Evolutionary conservation across 2,113 vertebrate species (phyloP).

Genomic region (Catharus fuscescens): DNA sequence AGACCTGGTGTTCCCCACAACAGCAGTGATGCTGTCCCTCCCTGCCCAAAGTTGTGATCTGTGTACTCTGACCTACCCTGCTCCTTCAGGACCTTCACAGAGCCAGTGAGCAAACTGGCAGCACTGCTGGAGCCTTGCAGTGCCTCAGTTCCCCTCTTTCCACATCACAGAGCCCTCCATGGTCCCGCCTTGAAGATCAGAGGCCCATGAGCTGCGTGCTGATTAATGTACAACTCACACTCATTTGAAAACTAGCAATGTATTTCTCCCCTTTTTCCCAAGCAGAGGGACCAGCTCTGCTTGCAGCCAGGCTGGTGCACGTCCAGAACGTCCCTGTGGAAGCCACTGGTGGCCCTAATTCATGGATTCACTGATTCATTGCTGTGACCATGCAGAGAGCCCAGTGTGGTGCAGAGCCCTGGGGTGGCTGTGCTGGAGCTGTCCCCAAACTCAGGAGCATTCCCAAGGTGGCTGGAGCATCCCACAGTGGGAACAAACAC

Average conservation of each 20-base stretch:
- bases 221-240: not conserved
- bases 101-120: not conserved
- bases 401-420: rapidly evolving
- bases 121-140: not conserved
- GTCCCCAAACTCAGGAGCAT: rapidly evolving
- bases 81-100: not conserved
- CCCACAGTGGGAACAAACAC: too few species aligned
- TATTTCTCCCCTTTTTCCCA: not conserved
- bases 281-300: not conserved
- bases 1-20: not conserved
- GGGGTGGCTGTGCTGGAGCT: not conserved
- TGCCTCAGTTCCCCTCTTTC: not conserved
- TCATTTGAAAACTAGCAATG: not conserved
- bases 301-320: not conserved
- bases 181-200: not conserved
- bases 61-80: not conserved
- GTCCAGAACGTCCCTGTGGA: not conserved
- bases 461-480: rapidly evolving
- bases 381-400: not conserved
- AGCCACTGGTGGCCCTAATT: not conserved
- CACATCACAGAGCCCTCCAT: not conserved
- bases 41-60: not conserved
- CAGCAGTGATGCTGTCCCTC: not conserved
- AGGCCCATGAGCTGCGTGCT: rapidly evolving
- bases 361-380: not conserved